Base-by-base conservation (phyloP, 2,888 invertebrate species). In the Tiliacea aurago region DNA sequence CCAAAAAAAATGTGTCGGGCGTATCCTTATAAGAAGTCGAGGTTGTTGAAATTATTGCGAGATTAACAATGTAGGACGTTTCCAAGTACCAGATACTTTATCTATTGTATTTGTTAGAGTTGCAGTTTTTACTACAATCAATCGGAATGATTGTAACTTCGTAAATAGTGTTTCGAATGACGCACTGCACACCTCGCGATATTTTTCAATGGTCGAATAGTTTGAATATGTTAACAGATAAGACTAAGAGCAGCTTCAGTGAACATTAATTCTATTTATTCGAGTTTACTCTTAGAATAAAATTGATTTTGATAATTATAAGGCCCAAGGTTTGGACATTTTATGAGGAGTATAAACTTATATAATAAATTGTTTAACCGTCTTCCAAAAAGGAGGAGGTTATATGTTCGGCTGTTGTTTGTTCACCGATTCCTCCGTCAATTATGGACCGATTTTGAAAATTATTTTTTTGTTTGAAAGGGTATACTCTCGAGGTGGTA, bases 101-200 rank as follows among this genome's bases (percentile, higher is more conserved):
- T 28, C n/a, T 47, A 45, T 51, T 43, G 28, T 43, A n/a, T 75
- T 78, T 65, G 37, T 45, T 51, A 33, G 3, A 37, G 28, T 71
- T 73, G 53, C 61, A 56, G 49, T 47, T 80, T 65, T 67, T 58
- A 55, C 55, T 56, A 41, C 20, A 49, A 63, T 63, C 0, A 67
- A 49, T 20, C 11, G 37, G 13, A 53, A 58, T 53, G 7, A 47
- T 56, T 53, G 10, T 53, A 49, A 43, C 7, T 49, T 62, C 13
- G 78, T 58, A 47, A 53, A 70, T 59, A 47, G 18, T 47, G 15
- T 70, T 61, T 55, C 13, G 37, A 61, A 56, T 71, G 33, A 61
- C 61, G 61, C 47, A 63, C 15, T 70, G 28, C 51, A 74, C 9
- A 59, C 15, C 37, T 70, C 55, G 53, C 20, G 28, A 65, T 66